phyloP scores from a whole-genome alignment of 2,888 invertebrate genomes.

The Acanthosoma haemorrhoidale region DNA sequence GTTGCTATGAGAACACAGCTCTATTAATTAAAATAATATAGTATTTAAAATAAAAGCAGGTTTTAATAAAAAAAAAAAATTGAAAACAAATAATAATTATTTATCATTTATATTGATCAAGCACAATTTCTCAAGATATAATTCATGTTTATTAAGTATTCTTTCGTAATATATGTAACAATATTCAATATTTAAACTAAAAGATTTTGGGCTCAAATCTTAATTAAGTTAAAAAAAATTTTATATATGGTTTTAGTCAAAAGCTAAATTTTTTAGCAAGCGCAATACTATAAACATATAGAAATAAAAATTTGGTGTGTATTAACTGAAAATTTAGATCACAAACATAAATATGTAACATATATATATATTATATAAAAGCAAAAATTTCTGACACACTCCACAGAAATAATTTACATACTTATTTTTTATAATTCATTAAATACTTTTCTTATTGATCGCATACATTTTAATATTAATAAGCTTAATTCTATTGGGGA shows the following conservation, averaged over 20 bases:
- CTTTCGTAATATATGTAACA: not conserved
- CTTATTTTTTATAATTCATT: not conserved
- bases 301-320: not conserved
- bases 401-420: constrained; percentile 1
- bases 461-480: not conserved
- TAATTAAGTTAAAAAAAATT: not conserved
- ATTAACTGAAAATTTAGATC: not conserved
- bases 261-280: not conserved
- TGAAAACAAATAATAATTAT: not conserved
- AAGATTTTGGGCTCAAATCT: not conserved
- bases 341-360: not conserved
- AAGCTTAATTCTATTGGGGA: not conserved
- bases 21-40: not conserved
- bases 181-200: not conserved
- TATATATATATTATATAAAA: not conserved
- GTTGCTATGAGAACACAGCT: not conserved
- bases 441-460: not conserved
- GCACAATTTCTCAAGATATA: not conserved
- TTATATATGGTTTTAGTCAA: not conserved
- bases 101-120: not conserved
- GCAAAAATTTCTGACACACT: not conserved
- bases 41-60: not conserved
- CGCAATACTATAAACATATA: not conserved
- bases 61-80: not conserved
- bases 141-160: not conserved